Conservation (phyloP, 2,113 vertebrate species). For the Pachyramphus minor region DNA sequence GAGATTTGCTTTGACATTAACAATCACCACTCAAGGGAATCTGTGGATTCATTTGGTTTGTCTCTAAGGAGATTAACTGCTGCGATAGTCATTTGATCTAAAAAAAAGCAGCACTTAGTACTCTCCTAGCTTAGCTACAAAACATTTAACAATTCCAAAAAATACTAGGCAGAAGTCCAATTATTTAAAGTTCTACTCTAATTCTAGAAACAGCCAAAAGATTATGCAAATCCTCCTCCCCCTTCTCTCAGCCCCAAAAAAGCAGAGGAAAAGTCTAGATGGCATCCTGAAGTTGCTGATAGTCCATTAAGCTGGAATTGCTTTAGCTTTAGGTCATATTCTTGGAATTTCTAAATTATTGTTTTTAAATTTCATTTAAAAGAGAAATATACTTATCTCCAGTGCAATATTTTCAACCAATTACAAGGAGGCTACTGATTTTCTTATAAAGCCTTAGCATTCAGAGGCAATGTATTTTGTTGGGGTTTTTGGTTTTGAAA, state of each 20-base stretch:
- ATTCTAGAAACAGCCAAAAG: conserved; percentile 17
- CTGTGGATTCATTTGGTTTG: conserved; percentile 11
- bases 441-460: background rate
- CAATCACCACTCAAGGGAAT: conserved; percentile 24
- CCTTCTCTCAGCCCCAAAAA: background rate
- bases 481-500: background rate
- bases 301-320: background rate
- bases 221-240: background rate
- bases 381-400: background rate
- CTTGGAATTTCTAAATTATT: background rate
- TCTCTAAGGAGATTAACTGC: conserved; percentile 46
- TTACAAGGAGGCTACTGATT: background rate
- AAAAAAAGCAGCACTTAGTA: background rate
- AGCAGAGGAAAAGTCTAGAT: background rate
- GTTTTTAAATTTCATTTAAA: background rate
- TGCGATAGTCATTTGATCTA: conserved; percentile 14
- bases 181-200: conserved; percentile 26
- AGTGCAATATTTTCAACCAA: background rate
- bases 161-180: conserved; percentile 14
- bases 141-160: conserved; percentile 44
- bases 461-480: background rate
- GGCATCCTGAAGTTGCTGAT: background rate
- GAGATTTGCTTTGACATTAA: conserved; percentile 32
- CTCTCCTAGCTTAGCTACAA: background rate
- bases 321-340: background rate